Evolutionary conservation across 1,140 invertebrate species (phyloP).

Genomic region (Leptinotarsa defecta): DNA sequence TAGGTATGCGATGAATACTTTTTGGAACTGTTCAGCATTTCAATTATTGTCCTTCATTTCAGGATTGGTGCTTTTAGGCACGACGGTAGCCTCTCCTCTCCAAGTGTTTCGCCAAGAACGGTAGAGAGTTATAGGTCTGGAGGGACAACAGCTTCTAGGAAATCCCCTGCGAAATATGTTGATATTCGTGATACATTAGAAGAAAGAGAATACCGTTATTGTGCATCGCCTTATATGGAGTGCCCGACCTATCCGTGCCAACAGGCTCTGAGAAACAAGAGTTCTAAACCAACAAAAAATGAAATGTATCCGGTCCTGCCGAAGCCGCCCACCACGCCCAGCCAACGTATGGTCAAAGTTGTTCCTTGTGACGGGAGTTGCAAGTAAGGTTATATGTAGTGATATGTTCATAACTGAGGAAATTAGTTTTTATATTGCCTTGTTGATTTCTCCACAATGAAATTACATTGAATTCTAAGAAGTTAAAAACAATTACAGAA

Average conservation of each 20-base stretch:
- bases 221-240: too few relatives aligned
- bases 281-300: not conserved
- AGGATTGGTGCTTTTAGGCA: not conserved
- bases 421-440: too few relatives aligned
- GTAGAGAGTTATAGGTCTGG: not conserved
- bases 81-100: not conserved
- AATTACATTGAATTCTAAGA: too few relatives aligned
- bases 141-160: not conserved
- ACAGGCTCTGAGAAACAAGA: not conserved
- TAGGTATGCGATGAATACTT: too few relatives aligned
- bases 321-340: not conserved
- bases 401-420: too few relatives aligned
- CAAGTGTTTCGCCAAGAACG: not conserved
- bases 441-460: too few relatives aligned
- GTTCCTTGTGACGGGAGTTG: not conserved
- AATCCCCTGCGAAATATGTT: too few relatives aligned
- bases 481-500: too few relatives aligned
- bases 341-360: not conserved
- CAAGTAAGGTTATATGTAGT: not conserved
- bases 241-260: not conserved
- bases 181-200: too few relatives aligned
- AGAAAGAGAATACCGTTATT: too few relatives aligned
- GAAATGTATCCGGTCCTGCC: not conserved
- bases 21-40: too few relatives aligned
- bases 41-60: too few relatives aligned